Conservation (phyloP, 2,888 invertebrate species). For the Agrypnus murinus region DNA sequence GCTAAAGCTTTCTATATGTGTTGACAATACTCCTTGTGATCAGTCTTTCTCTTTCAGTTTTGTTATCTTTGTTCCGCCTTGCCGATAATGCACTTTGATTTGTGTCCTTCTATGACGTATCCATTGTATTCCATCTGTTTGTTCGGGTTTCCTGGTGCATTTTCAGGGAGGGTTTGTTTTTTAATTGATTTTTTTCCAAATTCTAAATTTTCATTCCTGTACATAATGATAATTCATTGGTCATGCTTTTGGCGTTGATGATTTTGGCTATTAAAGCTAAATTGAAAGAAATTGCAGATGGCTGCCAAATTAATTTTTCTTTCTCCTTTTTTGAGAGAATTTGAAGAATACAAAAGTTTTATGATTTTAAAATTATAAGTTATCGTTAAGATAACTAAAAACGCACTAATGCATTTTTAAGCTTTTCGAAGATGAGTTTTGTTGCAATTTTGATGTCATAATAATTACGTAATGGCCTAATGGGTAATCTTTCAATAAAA, state of each 20-base stretch:
- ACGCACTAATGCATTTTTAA: conserved; percentile 35
- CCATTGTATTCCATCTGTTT: conserved; percentile 63
- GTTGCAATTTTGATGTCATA: conserved; percentile 13
- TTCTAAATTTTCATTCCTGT: conserved; percentile 11
- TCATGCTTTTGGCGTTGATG: too few species aligned
- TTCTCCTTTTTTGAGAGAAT: too few species aligned
- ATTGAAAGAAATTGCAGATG: too few species aligned
- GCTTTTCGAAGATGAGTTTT: not conserved
- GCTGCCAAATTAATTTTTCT: too few species aligned
- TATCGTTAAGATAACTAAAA: conserved; percentile 6
- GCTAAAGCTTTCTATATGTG: conserved; percentile 59
- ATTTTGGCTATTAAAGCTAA: too few species aligned
- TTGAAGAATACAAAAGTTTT: too few species aligned
- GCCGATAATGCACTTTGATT: conserved; percentile 64
- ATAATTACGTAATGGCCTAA: conserved; percentile 24
- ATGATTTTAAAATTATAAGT: too few species aligned
- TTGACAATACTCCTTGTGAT: conserved; percentile 63
- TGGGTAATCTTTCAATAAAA: not conserved
- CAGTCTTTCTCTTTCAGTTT: conserved; percentile 51
- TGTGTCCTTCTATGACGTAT: conserved; percentile 61
- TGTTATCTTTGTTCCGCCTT: conserved; percentile 50
- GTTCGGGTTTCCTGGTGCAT: conserved; percentile 40
- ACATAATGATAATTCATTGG: not conserved
- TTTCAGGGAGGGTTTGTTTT: conserved; percentile 26
- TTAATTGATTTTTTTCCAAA: conserved; percentile 48